Evolutionary conservation across 2,888 invertebrate genomes (phyloP), one percentile per base, ranked within the genome.

Genomic region (Charanyca ferruginea): DNA sequence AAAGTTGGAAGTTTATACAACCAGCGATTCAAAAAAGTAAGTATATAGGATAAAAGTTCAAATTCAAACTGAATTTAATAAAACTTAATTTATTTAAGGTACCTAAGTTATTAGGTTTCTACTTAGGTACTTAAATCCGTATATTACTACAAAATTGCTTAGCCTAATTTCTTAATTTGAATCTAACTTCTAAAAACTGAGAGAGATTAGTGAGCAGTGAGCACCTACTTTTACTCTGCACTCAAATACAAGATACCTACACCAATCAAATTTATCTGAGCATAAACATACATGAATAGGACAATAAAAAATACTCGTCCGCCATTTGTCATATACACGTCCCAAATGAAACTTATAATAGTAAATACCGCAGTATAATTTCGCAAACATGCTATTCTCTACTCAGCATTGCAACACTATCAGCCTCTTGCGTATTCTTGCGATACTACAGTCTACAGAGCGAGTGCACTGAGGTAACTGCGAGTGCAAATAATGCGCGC

Each of bases 401-500:
- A 62, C 54, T 28, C 25, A 38, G 45, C 62, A 44, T 44, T 67
- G 53, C 69, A 48, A 68, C 57, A 77, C 81, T 73, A 87, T 68
- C 85, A 84, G 63, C 91, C 83, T 87, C 91, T 91, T 66, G 73
- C 68, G 88, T 62, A 55, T 47, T 59, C 38, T 47, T 13, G 16
- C 16, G 62, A 81, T 66, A 89, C 85, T 85, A 85, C 32, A n/a
- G n/a, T 64, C 28, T 18, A 65, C 42, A 42, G 58, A 66, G 16
- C 25, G 16, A 53, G 58, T 83, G 81, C 81, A 83, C 62, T n/a
- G 41, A 60, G 60, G 52, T 16, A 38, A 35, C 64, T 74, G 32
- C 62, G 71, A 63, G 54, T 71, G 80, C 75, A 83, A 83, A 83
- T 88, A 88, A 88, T 94, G 90, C 91, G 85, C 83, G 83, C 85